phyloP scores from a whole-genome alignment of 2,113 vertebrate genomes.

The Vulpes vulpes region DNA sequence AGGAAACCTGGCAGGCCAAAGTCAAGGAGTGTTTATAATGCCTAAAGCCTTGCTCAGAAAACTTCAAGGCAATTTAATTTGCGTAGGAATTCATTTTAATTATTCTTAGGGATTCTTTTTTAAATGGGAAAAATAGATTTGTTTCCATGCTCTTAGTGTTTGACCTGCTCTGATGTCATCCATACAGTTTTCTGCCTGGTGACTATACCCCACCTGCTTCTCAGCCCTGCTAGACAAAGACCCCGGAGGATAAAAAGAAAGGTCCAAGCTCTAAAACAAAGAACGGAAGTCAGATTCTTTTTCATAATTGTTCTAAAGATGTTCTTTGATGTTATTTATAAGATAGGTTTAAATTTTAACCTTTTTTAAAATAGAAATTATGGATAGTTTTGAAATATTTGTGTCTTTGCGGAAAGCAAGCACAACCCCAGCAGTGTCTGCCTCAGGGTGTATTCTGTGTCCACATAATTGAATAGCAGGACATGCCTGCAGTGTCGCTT shows the following conservation, averaged over 20 bases:
- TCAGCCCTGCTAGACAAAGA: background rate
- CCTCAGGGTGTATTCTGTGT: background rate
- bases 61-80: constrained; percentile 65
- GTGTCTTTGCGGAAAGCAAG: background rate
- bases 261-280: background rate
- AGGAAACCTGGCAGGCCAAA: constrained; percentile 81
- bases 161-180: background rate
- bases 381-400: background rate
- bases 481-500: background rate
- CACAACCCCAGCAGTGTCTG: background rate
- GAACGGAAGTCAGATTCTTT: background rate
- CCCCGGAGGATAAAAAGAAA: background rate
- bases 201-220: rapidly evolving
- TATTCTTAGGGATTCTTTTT: background rate
- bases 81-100: constrained; percentile 68
- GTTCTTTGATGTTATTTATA: background rate
- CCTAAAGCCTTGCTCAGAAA: constrained; percentile 48
- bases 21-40: constrained; percentile 71
- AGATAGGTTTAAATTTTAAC: background rate
- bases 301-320: background rate
- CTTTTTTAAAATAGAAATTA: background rate
- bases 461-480: background rate
- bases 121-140: background rate
- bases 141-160: background rate
- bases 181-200: background rate